A percentile compares a stretch with the other conserved stretches of the same genome.
phyloP scores from a whole-genome alignment of 37 sponge, comb jelly and placozoan species.

The Mnemiopsis leidyi region DNA sequence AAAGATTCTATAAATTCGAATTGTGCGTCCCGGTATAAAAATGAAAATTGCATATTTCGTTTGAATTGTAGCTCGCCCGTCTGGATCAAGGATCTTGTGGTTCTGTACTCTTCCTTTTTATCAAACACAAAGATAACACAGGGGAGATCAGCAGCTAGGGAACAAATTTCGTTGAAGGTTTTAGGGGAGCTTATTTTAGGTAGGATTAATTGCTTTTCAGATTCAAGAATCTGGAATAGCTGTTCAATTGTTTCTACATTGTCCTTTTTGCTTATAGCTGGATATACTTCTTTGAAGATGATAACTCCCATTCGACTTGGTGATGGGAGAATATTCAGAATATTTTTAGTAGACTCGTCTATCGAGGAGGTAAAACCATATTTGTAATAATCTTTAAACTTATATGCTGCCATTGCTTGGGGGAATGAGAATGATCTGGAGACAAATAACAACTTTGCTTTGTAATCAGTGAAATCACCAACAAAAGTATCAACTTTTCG shows the following conservation, averaged over 20 bases:
- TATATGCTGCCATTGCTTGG: conserved; percentile 56
- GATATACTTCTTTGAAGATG: conserved; percentile 47
- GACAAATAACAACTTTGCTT: conserved; percentile 42
- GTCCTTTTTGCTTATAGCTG: conserved; percentile 39
- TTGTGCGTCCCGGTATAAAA: conserved; percentile 53
- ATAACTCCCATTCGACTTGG: background rate
- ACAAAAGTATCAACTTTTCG: conserved; percentile 53
- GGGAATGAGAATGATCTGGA: conserved; percentile 36
- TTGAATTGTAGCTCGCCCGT: conserved; percentile 29
- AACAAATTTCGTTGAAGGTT: conserved; percentile 22
- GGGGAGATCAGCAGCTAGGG: background rate
- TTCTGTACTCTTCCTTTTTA: conserved; percentile 3
- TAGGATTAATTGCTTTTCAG: background rate
- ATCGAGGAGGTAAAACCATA: conserved; percentile 14
- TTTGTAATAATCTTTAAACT: conserved; percentile 35
- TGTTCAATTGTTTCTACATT: background rate
- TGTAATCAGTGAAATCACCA: conserved; percentile 52
- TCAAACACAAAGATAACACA: conserved; percentile 54
- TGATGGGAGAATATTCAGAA: background rate
- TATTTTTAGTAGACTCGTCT: background rate
- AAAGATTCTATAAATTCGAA: conserved; percentile 52
- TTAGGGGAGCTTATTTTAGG: conserved; percentile 57
- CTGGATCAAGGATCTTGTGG: background rate
- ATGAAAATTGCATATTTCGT: conserved; percentile 40
- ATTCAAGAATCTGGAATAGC: background rate